These are phyloP conservation scores for Coelopa frigida DNA, from an alignment of 1,140 invertebrate genomes.

Conservation along the genomic window DNA sequence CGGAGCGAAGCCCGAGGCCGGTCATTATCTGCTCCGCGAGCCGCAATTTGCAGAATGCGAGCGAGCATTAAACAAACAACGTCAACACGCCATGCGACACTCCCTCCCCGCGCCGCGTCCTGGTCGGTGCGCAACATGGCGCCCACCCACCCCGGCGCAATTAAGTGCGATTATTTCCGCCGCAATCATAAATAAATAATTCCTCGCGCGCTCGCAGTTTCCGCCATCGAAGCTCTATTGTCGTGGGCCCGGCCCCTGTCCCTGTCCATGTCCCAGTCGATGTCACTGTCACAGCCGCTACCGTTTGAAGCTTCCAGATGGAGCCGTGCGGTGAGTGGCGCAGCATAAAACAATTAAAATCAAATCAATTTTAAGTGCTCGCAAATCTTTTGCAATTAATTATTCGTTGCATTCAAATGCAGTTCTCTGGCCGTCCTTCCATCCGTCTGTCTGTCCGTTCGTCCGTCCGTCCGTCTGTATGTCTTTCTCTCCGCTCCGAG, in stretches of 20 bases:
- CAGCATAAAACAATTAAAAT: slow-evolving; percentile 32
- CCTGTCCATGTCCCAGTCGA: slow-evolving; percentile 3
- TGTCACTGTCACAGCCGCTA: neutral
- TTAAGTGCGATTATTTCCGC: slow-evolving; percentile 44
- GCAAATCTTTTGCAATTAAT: slow-evolving; percentile 42
- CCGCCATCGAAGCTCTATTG: slow-evolving; percentile 37
- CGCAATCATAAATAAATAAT: slow-evolving; percentile 45
- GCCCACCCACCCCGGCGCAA: slow-evolving; percentile 25
- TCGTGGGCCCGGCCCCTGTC: slow-evolving; percentile 11
- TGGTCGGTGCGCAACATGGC: too few relatives aligned
- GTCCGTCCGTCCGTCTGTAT: too few relatives aligned
- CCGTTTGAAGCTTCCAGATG: neutral
- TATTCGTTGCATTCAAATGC: too few relatives aligned
- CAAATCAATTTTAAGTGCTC: slow-evolving; percentile 44
- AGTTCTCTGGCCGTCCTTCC: too few relatives aligned
- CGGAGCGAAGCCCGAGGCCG: too few relatives aligned
- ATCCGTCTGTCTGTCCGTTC: too few relatives aligned
- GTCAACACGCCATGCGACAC: too few relatives aligned
- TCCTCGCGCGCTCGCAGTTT: slow-evolving; percentile 34
- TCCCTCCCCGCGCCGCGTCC: too few relatives aligned
- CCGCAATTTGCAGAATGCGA: too few relatives aligned
- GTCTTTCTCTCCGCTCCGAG: too few relatives aligned
- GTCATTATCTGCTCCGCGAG: too few relatives aligned
- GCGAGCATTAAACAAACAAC: too few relatives aligned
- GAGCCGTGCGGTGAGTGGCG: slow-evolving; percentile 11